These are phyloP conservation scores for Leptura quadrifasciata DNA, from an alignment of 2,888 invertebrate species.

Conservation along the genomic window DNA sequence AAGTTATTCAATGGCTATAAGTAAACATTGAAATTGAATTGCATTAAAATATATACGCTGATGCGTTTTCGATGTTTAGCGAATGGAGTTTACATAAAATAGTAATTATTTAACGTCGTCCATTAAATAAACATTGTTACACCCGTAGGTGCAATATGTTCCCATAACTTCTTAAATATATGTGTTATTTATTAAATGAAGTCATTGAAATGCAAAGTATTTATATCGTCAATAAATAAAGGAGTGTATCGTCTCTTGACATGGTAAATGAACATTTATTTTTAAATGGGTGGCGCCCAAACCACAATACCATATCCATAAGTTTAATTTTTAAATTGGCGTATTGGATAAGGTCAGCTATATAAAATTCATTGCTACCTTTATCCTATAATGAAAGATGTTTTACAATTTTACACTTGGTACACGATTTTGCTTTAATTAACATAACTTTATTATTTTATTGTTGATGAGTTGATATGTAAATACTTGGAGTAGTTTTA, in stretches of 20 bases:
- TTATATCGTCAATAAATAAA: background rate
- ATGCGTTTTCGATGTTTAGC: background rate
- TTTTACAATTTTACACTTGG: background rate
- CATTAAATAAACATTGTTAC: background rate
- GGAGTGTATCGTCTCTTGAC: background rate
- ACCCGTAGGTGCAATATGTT: background rate
- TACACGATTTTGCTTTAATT: constrained; percentile 7
- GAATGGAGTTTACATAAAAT: background rate
- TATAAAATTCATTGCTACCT: background rate
- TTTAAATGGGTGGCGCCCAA: background rate
- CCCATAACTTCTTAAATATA: constrained; percentile 2
- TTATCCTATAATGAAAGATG: background rate
- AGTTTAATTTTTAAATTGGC: background rate
- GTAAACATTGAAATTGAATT: background rate
- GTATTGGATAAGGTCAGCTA: background rate
- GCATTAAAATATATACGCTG: background rate
- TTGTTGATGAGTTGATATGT: background rate
- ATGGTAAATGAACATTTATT: background rate
- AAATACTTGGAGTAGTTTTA: too few species aligned
- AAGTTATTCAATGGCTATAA: too few species aligned
- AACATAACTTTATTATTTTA: background rate
- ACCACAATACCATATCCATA: background rate
- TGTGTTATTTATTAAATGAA: background rate
- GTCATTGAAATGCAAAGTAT: background rate
- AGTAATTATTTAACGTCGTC: background rate